Percentiles rank a stretch among this genome's conserved stretches.
phyloP scores from a whole-genome alignment of 2,888 invertebrate genomes.

The Aproaerema taeniolella region DNA sequence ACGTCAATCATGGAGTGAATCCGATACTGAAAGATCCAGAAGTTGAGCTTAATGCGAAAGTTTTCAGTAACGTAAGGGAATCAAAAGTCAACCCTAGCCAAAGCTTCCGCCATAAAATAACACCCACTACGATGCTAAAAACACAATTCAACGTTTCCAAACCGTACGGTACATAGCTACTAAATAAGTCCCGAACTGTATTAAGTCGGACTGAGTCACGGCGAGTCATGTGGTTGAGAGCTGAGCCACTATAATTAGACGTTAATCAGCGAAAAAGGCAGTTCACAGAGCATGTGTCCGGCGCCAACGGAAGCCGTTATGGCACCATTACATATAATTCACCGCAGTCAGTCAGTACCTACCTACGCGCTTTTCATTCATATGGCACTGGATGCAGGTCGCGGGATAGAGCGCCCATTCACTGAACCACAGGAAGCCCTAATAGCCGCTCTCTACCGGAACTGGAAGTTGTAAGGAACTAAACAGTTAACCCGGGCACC shows the following conservation, averaged over 20 bases:
- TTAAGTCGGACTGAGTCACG: conserved; percentile 59
- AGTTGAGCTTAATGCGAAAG: too few relatives aligned
- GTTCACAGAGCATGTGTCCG: conserved; percentile 56
- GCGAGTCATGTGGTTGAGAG: conserved; percentile 56
- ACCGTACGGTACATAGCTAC: conserved; percentile 30
- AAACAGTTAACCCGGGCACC: conserved; percentile 48
- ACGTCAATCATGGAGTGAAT: too few relatives aligned
- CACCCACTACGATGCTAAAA: too few relatives aligned
- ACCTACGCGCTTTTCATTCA: conserved; percentile 49
- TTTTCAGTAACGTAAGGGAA: too few relatives aligned
- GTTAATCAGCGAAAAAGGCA: conserved; percentile 70
- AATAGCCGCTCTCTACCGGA: conserved; percentile 58
- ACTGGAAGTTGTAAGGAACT: conserved; percentile 59
- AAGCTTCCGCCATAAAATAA: too few relatives aligned
- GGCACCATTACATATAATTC: conserved; percentile 67
- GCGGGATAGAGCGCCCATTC: conserved; percentile 44
- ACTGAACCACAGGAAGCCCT: conserved; percentile 59
- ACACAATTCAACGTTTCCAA: conserved; percentile 33
- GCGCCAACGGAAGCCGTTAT: conserved; percentile 66
- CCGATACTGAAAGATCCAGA: too few relatives aligned
- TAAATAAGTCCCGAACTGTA: conserved; percentile 43
- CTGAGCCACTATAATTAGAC: conserved; percentile 69
- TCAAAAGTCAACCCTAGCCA: too few relatives aligned
- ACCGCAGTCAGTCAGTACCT: conserved; percentile 47
- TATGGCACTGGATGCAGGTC: conserved; percentile 46